These are phyloP conservation scores for Lepidurus arcticus DNA, from an alignment of 1,140 invertebrate species.

Conservation along the genomic window DNA sequence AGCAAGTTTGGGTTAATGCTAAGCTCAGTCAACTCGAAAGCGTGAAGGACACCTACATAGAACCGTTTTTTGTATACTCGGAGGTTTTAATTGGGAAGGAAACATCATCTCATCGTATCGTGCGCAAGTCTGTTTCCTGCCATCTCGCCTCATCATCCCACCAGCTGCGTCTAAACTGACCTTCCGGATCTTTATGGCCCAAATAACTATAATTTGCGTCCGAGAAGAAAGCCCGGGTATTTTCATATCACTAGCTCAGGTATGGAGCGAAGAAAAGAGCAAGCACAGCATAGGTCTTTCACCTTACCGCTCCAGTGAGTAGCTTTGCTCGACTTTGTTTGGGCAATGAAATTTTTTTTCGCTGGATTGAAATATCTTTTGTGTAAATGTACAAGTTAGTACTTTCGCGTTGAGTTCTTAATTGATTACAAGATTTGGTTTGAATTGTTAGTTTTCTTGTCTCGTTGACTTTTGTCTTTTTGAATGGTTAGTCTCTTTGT, in stretches of 20 bases:
- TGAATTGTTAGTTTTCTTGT: no score
- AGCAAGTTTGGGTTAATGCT: no score
- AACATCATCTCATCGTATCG: neutral
- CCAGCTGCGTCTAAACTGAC: neutral
- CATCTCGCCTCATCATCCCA: neutral
- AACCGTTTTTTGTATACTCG: no score
- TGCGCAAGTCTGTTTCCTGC: neutral
- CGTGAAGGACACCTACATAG: no score
- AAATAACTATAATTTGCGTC: neutral
- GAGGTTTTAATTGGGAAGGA: neutral
- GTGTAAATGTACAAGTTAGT: neutral
- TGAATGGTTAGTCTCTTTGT: no score
- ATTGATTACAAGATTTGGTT: neutral
- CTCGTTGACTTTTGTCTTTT: no score
- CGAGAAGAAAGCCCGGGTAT: neutral
- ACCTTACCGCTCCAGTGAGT: neutral
- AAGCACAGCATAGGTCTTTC: neutral
- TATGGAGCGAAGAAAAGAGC: neutral
- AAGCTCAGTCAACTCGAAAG: no score
- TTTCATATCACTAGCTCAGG: neutral
- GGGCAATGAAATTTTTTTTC: conserved; percentile 5
- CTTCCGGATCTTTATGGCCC: neutral
- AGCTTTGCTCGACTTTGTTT: neutral
- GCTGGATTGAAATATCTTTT: neutral
- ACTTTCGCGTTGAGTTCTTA: neutral